phyloP scores from a whole-genome alignment of 2,113 vertebrate genomes.

The Clupea harengus region DNA sequence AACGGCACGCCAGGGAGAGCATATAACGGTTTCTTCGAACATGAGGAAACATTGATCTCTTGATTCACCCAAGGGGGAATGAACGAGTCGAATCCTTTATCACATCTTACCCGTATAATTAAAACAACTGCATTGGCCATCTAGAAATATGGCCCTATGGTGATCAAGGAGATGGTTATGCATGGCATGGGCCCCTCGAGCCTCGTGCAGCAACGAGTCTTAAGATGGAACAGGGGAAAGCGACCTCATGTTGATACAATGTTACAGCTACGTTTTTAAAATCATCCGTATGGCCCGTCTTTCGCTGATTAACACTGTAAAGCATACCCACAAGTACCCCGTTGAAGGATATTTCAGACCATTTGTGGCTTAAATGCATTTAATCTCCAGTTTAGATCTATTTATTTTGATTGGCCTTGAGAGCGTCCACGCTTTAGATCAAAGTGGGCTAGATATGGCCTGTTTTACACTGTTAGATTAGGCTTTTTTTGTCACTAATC shows the following conservation, averaged over 20 bases:
- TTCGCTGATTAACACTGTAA: not conserved
- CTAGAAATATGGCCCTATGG: not conserved
- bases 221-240: not conserved
- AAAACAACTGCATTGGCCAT: not conserved
- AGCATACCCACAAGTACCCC: no score
- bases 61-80: not conserved
- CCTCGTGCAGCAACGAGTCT: not conserved
- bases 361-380: not conserved
- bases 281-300: not conserved
- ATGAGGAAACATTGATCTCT: not conserved
- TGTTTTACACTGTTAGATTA: not conserved
- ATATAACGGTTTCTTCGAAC: not conserved
- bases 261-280: conserved; percentile 3
- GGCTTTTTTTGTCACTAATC: not conserved
- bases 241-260: conserved; percentile 12
- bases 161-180: not conserved
- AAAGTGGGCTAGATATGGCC: not conserved
- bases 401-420: not conserved
- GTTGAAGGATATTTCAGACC: not conserved
- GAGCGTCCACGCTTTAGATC: not conserved
- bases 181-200: not conserved
- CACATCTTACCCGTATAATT: not conserved
- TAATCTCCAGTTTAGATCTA: not conserved
- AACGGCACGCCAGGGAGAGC: not conserved
- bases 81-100: not conserved